Evolutionary conservation across 2,888 invertebrate species (phyloP).

Genomic region (Tinea pellionella): DNA sequence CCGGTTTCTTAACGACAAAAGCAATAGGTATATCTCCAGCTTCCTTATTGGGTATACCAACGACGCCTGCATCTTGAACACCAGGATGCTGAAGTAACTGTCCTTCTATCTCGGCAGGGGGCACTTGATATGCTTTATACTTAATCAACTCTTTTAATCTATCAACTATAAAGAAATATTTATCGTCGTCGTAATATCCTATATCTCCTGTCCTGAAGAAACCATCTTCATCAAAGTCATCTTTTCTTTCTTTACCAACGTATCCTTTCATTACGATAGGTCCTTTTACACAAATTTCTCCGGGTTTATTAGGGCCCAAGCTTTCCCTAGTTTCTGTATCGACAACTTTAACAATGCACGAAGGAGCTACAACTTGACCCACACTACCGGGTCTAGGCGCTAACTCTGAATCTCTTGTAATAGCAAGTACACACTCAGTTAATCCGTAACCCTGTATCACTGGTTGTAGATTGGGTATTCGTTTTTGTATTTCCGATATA

Average conservation of each 20-base stretch:
- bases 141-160: conserved; percentile 53
- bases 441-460: conserved; percentile 46
- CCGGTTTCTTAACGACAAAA: conserved; percentile 74
- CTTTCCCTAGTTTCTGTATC: conserved; percentile 71
- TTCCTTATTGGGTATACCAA: conserved; percentile 74
- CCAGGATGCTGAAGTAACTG: conserved; percentile 78
- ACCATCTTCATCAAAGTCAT: conserved; percentile 84
- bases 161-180: conserved; percentile 42
- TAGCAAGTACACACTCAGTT: conserved; percentile 37
- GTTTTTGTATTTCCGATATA: conserved; percentile 26
- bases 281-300: conserved; percentile 86
- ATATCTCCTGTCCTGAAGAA: conserved; percentile 74
- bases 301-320: conserved; percentile 74
- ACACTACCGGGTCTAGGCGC: conserved; percentile 34
- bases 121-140: conserved; percentile 62
- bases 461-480: conserved; percentile 33
- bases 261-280: conserved; percentile 85
- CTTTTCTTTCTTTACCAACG: conserved; percentile 71
- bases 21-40: conserved; percentile 82
- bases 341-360: conserved; percentile 43
- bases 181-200: conserved; percentile 48
- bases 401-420: conserved; percentile 20
- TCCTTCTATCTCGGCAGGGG: conserved; percentile 89
- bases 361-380: conserved; percentile 26
- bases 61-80: conserved; percentile 82